Base-by-base conservation (phyloP, 53 echinoderm and acorn worm species). In the Paracentrotus lividus region DNA sequence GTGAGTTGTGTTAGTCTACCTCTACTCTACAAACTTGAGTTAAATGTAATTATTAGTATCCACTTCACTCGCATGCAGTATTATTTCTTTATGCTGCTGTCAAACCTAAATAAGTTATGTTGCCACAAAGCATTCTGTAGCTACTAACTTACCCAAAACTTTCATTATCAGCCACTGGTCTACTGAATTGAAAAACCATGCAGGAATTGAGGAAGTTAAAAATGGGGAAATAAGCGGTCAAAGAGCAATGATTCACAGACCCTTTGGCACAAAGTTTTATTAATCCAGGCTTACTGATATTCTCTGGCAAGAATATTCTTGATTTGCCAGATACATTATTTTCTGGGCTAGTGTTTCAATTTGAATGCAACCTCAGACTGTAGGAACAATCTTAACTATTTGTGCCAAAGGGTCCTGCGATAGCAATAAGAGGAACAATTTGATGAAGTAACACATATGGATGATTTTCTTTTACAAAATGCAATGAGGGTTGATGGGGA, bases 121-220 rank as follows among this genome's bases (percentile, higher is more conserved):
- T n/a, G n/a, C n/a, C n/a, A n/a, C 43, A 78, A 78, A n/a, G 44
- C 69, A 69, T 36, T 38, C 16, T 4, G 38, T 78, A n/a, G n/a
- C n/a, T n/a, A n/a, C n/a, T n/a, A n/a, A 78, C 78, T 78, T 13
- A 78, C 78, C 78, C 78, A 78, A 78, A 78, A 47, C 78, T 78
- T 47, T 78, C 78, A 78, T 78, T 45, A n/a, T 78, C 78, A n/a
- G 43, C n/a, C 78, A 78, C 78, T 78, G 78, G 78, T 78, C 78
- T 78, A 78, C n/a, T 78, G 24, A 78, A 44, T 43, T 78, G 47
- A 78, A 26, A 78, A 78, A 78, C 47, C 78, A 78, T 78, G 78
- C 78, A 78, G 40, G 77, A 77, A 77, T 77, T 21, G 40, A 29
- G 20, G 42, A 77, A 16, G 21, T 42, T 42, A 42, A 66, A 27